Evolutionary conservation across 2,113 vertebrate genomes (phyloP).

Genomic region (Platichthys flesus): DNA sequence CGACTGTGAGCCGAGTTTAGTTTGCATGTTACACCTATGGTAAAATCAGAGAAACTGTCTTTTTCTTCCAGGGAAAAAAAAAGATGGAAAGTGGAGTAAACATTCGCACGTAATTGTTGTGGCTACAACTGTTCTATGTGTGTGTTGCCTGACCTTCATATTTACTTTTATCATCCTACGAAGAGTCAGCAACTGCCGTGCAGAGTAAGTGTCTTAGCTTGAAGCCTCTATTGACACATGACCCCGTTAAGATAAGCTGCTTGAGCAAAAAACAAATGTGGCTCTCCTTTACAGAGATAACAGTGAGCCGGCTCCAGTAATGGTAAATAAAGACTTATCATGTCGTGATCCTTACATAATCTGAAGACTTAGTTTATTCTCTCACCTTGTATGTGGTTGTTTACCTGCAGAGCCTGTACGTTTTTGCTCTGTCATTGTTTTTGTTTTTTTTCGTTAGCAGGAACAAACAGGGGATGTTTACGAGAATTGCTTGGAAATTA

Average conservation of each 20-base stretch:
- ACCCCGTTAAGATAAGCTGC: background rate
- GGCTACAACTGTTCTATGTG: background rate
- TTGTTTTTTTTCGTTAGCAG: background rate
- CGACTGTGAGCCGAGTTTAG: background rate
- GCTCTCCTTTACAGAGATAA: slow-evolving; percentile 4
- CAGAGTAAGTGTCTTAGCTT: slow-evolving; percentile 32
- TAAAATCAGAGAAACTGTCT: background rate
- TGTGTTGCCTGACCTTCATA: slow-evolving; percentile 32
- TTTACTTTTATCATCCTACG: background rate
- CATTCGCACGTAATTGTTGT: accelerated
- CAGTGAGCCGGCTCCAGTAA: background rate
- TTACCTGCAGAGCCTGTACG: too few relatives aligned
- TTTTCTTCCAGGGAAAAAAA: background rate
- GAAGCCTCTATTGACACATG: background rate
- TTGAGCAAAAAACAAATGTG: background rate
- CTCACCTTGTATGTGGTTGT: background rate
- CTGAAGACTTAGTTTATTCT: background rate
- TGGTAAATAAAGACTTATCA: slow-evolving; percentile 40
- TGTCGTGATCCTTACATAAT: background rate
- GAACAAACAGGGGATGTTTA: slow-evolving; percentile 37
- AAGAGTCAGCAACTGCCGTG: background rate
- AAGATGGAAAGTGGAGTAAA: accelerated
- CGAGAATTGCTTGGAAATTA: slow-evolving; percentile 55
- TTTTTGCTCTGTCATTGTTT: background rate
- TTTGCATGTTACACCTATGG: background rate